Evolutionary conservation across 2,797 vertebrate genomes (phyloP), one percentile per base, ranked within the genome.

Genomic region (Bufotes viridis): DNA sequence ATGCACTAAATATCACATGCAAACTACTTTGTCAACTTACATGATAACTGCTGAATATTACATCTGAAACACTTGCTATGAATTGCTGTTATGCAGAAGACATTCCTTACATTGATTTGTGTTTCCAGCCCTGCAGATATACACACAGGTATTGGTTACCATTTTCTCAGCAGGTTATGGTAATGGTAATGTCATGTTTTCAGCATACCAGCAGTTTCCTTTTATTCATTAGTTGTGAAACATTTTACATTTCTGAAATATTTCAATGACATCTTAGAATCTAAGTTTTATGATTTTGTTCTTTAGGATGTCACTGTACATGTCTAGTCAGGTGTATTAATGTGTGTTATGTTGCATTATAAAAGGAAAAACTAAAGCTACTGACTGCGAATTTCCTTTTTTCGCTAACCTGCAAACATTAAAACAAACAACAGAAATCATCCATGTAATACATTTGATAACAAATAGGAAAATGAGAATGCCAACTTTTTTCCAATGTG

Each of bases 61-160:
- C 10, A 53, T 67, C 5, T 3, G 13, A 75, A 22, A 12, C 9
- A 20, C 60, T 63, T 86, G 7, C 61, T 55, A 13, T 58, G 8
- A 70, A 69, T 79, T n/a, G 18, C 7, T 63, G 13, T 57, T 8
- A n/a, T 84, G 8, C 34, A n/a, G 26, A 42, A 53, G 24, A 53
- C 20, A 65, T 76, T 65, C 34, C 63, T 76, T 55, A 57, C 65
- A 76, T 60, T 81, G 78, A 72, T 34, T 65, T 42, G 9, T 63
- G 12, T 82, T 70, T 81, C 60, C 34, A 22, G 24, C 70, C 86
- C 86, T 82, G 20, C 20, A 24, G 86, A 17, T 14, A 65, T 87
- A 82, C 86, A 65, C 86, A 87, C 80, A 87, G 58, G 49, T 87
- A 87, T 82, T 57, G 18, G n/a, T 87, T 87, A 82, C 86, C 63